phyloP scores from a whole-genome alignment of 1,140 invertebrate species.

The Drosophila pandora region DNA sequence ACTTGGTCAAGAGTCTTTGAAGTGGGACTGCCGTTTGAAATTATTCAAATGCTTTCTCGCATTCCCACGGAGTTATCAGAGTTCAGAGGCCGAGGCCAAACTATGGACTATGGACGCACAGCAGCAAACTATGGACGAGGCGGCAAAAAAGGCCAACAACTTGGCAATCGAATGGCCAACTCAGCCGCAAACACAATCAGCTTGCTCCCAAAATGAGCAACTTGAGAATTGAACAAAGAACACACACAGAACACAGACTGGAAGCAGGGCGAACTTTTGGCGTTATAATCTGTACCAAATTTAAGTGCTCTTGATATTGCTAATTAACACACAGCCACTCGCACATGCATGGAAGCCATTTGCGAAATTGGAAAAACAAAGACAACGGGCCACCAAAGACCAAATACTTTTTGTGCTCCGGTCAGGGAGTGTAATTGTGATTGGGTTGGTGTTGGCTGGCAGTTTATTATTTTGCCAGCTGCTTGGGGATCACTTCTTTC shows the following conservation, averaged over 20 bases:
- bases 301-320: slow-evolving; percentile 77
- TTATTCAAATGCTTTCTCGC: slow-evolving; percentile 20
- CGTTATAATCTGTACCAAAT: slow-evolving; percentile 71
- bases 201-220: slow-evolving; percentile 44
- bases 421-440: slow-evolving; percentile 44
- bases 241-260: slow-evolving; percentile 14
- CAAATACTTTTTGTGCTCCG: slow-evolving; percentile 32
- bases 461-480: slow-evolving; percentile 59
- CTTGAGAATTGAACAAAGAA: slow-evolving; percentile 57
- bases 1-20: slow-evolving; percentile 16
- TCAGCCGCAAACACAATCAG: slow-evolving; percentile 51
- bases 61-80: slow-evolving; percentile 10
- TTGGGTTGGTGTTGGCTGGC: slow-evolving; percentile 46
- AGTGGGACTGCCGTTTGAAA: slow-evolving; percentile 1
- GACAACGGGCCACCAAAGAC: slow-evolving; percentile 43
- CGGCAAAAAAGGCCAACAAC: slow-evolving; percentile 37
- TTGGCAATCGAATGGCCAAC: slow-evolving; percentile 44
- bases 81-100: background rate
- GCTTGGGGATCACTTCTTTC: slow-evolving; percentile 25
- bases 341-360: slow-evolving; percentile 62
- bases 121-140: slow-evolving; percentile 32
- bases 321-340: slow-evolving; percentile 69
- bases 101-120: background rate
- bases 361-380: slow-evolving; percentile 65
- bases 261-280: slow-evolving; percentile 57